Percentiles rank a stretch among this genome's conserved stretches.
Conservation (phyloP, 2,888 invertebrate genomes). For the Drosophila acutilabella region DNA sequence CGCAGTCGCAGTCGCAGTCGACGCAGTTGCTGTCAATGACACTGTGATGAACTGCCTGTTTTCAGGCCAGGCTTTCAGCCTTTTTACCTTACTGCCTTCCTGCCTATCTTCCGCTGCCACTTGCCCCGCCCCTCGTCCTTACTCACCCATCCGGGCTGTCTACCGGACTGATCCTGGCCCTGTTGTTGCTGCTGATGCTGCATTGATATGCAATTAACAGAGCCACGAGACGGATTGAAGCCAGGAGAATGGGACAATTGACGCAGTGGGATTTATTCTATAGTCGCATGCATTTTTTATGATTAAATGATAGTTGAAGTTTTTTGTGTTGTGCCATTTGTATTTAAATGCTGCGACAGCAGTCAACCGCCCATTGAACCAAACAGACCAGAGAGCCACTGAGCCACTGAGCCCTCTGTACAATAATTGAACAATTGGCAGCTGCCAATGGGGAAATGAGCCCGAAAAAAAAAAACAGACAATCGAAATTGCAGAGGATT, state of each 20-base stretch:
- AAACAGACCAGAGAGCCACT: slow-evolving; percentile 39
- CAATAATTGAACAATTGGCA: slow-evolving; percentile 77
- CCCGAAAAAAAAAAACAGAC: slow-evolving; percentile 23
- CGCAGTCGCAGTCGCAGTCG: slow-evolving; percentile 14
- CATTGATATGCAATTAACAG: slow-evolving; percentile 77
- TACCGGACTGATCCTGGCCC: slow-evolving; percentile 43
- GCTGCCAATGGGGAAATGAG: slow-evolving; percentile 68
- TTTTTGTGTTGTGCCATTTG: slow-evolving; percentile 20
- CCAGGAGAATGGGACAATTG: slow-evolving; percentile 58
- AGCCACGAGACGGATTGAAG: slow-evolving; percentile 45
- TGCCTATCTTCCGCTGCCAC: not conserved
- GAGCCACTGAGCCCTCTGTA: slow-evolving; percentile 43
- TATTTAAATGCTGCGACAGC: slow-evolving; percentile 63
- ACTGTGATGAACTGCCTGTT: slow-evolving; percentile 69
- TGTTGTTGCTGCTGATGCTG: slow-evolving; percentile 73
- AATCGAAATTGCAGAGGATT: slow-evolving; percentile 20
- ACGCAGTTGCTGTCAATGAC: slow-evolving; percentile 67
- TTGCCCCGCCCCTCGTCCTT: not conserved
- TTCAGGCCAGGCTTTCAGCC: slow-evolving; percentile 9
- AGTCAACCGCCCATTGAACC: slow-evolving; percentile 46
- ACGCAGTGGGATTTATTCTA: slow-evolving; percentile 78
- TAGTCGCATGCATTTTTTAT: slow-evolving; percentile 77
- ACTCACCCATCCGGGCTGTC: slow-evolving; percentile 20
- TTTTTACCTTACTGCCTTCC: not conserved
- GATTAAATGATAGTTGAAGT: slow-evolving; percentile 73